A percentile compares a stretch with the other conserved stretches of the same genome.
Evolutionary conservation across 2,888 invertebrate genomes (phyloP).

Genomic region (Corythucha ciliata): DNA sequence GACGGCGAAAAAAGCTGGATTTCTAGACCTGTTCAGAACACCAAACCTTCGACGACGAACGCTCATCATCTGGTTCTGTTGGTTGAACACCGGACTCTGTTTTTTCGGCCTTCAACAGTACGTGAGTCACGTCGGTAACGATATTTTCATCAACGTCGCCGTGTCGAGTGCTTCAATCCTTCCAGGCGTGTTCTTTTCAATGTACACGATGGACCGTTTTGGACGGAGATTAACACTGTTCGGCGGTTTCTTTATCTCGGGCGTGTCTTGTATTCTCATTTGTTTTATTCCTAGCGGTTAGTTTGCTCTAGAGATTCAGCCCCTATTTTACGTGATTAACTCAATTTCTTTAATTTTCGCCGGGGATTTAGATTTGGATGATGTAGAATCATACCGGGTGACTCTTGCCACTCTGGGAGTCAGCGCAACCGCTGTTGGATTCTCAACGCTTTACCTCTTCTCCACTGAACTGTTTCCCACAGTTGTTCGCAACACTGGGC

Average conservation of each 20-base stretch:
- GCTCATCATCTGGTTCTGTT: conserved; percentile 63
- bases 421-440: conserved; percentile 71
- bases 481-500: conserved; percentile 74
- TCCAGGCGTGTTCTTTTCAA: conserved; percentile 54
- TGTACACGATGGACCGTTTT: conserved; percentile 54
- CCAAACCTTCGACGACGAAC: conserved; percentile 61
- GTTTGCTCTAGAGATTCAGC: no score
- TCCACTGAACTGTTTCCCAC: conserved; percentile 85
- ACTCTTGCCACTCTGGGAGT: conserved; percentile 64
- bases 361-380: conserved; percentile 7
- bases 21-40: conserved; percentile 58
- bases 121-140: conserved; percentile 66
- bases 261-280: no score
- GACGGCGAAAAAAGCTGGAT: conserved; percentile 36
- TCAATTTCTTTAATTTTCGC: no score
- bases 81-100: conserved; percentile 76
- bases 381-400: conserved; percentile 45
- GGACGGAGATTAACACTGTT: conserved; percentile 61
- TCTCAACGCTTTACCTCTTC: conserved; percentile 78
- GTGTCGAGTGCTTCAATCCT: conserved; percentile 50
- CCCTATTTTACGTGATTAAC: no score
- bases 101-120: conserved; percentile 85
- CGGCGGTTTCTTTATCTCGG: no score
- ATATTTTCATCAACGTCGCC: conserved; percentile 77
- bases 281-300: no score